Conservation (phyloP, 2,113 vertebrate species). For the Spea bombifrons region DNA sequence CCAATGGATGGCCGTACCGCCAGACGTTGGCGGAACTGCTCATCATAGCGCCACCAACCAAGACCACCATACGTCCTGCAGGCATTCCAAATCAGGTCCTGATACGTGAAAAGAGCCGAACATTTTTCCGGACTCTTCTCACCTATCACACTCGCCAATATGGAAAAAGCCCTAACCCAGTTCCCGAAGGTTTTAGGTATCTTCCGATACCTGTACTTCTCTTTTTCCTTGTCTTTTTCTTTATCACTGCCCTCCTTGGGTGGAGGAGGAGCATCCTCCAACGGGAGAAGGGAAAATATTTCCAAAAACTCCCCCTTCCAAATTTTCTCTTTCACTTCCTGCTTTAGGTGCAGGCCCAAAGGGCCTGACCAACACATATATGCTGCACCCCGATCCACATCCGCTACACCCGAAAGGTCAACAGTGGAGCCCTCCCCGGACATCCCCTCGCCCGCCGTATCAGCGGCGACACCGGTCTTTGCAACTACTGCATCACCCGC, state of each 20-base stretch:
- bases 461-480: no score
- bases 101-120: not conserved
- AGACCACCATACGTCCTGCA: no score
- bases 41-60: no score
- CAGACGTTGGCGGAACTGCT: not conserved
- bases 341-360: no score
- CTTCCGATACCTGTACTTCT: not conserved
- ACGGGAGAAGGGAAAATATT: not conserved
- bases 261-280: not conserved
- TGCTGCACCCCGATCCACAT: no score
- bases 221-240: not conserved
- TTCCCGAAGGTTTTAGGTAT: not conserved
- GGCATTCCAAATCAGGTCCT: not conserved
- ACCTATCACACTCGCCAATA: not conserved
- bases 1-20: not conserved
- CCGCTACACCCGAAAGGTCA: no score
- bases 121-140: not conserved
- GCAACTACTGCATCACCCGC: no score
- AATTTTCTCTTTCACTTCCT: not conserved
- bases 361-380: no score
- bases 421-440: no score
- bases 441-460: no score
- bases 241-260: not conserved
- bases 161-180: not conserved
- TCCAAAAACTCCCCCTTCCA: constrained; percentile 1